A percentile compares a stretch with the other conserved stretches of the same genome.
These are phyloP conservation scores for Agrilus mali DNA, from an alignment of 2,888 invertebrate species.

Conservation along the genomic window DNA sequence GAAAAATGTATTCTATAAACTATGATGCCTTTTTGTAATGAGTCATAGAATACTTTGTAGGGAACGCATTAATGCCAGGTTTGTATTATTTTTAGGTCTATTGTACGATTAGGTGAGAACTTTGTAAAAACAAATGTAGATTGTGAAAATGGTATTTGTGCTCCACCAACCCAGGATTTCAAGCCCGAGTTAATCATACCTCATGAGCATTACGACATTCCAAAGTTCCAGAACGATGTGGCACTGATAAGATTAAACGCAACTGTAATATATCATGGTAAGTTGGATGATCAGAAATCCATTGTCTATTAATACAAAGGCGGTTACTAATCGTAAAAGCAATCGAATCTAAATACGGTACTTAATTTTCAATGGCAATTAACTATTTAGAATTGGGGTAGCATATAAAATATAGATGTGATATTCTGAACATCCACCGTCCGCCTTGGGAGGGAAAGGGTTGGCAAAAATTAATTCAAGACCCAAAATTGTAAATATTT, in stretches of 20 bases:
- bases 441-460: too few species aligned
- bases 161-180: constrained; percentile 32
- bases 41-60: background rate
- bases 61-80: too few species aligned
- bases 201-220: constrained; percentile 23
- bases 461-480: too few species aligned
- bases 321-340: constrained; percentile 9
- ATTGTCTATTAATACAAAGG: background rate
- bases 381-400: too few species aligned
- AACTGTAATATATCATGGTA: constrained; percentile 24
- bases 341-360: too few species aligned
- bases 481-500: too few species aligned
- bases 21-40: too few species aligned
- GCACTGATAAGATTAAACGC: constrained; percentile 27
- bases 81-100: constrained; percentile 14
- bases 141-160: constrained; percentile 25
- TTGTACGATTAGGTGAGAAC: constrained; percentile 24
- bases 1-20: too few species aligned
- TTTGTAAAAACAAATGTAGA: constrained; percentile 17
- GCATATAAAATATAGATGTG: too few species aligned
- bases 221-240: constrained; percentile 28
- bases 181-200: constrained; percentile 20
- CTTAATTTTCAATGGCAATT: too few species aligned
- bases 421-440: too few species aligned
- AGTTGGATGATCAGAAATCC: constrained; percentile 12